phyloP scores from a whole-genome alignment of 2,797 vertebrate genomes.

The Alectoris magna region DNA sequence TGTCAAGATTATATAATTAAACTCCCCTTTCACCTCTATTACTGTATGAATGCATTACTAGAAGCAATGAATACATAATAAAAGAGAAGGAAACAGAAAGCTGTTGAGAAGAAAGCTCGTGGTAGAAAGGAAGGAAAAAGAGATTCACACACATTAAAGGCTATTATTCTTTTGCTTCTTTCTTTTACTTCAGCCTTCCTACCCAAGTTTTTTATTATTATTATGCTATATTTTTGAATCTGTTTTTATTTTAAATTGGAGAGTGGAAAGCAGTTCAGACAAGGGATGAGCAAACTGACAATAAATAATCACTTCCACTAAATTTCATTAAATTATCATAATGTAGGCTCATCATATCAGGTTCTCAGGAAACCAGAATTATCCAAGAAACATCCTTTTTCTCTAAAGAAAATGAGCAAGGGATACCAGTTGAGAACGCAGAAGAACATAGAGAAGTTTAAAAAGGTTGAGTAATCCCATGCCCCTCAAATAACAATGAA shows the following conservation, averaged over 20 bases:
- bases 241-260: not conserved
- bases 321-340: constrained; percentile 16
- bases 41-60: constrained; percentile 81
- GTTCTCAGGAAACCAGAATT: constrained; percentile 12
- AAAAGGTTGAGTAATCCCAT: not conserved
- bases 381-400: not conserved
- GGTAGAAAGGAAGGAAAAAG: not conserved
- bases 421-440: not conserved
- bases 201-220: not conserved
- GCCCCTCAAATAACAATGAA: not conserved
- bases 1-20: constrained; percentile 89
- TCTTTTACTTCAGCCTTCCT: constrained; percentile 20
- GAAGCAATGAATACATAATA: constrained; percentile 73
- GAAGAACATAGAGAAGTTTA: not conserved
- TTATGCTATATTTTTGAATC: constrained; percentile 23
- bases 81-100: constrained; percentile 32
- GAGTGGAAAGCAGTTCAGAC: not conserved
- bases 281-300: not conserved
- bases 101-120: constrained; percentile 12
- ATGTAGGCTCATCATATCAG: not conserved
- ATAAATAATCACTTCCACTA: constrained; percentile 25
- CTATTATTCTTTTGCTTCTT: not conserved
- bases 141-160: not conserved
- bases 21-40: constrained; percentile 85
- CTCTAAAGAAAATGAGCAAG: not conserved